Evolutionary conservation across 1,140 invertebrate species (phyloP).

Genomic region (Dufourea novaeangliae): DNA sequence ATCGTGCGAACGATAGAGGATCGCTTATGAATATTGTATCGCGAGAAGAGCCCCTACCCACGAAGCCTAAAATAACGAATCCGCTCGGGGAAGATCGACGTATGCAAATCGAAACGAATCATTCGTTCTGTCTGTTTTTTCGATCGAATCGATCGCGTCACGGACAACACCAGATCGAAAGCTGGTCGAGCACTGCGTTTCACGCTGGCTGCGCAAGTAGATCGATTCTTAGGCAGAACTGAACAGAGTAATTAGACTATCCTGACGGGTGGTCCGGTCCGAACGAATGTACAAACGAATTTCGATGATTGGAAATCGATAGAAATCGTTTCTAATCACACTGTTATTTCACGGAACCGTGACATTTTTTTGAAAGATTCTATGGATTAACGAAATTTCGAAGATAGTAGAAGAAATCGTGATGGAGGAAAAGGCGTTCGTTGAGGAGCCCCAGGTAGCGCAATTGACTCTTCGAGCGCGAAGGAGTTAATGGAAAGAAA

Average conservation of each 20-base stretch:
- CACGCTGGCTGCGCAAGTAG: background rate
- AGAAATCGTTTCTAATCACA: no score
- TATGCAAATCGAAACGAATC: slow-evolving; percentile 27
- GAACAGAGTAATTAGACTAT: background rate
- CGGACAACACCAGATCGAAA: background rate
- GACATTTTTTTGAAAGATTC: no score
- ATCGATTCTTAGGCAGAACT: background rate
- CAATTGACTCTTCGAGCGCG: slow-evolving; percentile 1
- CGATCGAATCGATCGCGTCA: slow-evolving; percentile 6
- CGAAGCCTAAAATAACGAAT: slow-evolving; percentile 41
- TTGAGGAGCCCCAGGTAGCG: background rate
- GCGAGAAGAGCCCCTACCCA: no score
- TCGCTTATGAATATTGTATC: slow-evolving; percentile 50
- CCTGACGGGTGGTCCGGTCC: background rate
- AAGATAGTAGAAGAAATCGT: background rate
- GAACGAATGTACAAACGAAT: background rate
- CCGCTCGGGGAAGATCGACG: slow-evolving; percentile 34
- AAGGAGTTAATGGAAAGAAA: slow-evolving; percentile 16
- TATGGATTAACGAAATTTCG: no score
- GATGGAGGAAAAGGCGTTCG: background rate
- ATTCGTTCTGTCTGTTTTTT: background rate
- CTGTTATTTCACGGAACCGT: no score
- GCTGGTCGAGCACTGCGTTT: background rate
- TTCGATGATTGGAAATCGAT: background rate
- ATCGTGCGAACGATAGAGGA: slow-evolving; percentile 60